These are phyloP conservation scores for Hyperoodon ampullatus DNA, from an alignment of 2,113 vertebrate genomes.

Conservation along the genomic window DNA sequence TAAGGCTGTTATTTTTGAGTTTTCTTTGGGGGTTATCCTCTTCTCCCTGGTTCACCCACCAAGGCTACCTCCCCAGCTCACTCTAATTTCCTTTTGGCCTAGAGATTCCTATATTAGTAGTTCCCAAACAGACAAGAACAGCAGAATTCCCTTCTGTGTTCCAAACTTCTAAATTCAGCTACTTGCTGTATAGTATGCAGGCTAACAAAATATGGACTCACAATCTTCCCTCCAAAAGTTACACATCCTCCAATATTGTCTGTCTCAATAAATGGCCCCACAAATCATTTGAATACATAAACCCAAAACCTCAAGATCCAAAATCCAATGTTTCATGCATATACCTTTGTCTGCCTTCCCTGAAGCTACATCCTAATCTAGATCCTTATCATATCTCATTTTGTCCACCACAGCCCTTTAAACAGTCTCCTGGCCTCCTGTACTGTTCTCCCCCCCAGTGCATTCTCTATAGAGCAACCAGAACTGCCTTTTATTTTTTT, in stretches of 20 bases:
- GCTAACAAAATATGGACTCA: neutral
- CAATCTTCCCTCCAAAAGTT: neutral
- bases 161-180: neutral
- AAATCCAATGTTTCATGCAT: neutral
- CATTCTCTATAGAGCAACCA: neutral
- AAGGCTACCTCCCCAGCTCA: neutral
- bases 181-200: neutral
- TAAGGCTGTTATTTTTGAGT: neutral
- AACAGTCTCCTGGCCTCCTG: neutral
- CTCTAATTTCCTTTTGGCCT: neutral
- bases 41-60: neutral
- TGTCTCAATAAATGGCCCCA: neutral
- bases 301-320: neutral
- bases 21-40: neutral
- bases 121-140: neutral
- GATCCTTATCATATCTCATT: neutral
- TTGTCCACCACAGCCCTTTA: neutral
- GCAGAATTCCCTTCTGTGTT: neutral
- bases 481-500: neutral
- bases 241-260: neutral
- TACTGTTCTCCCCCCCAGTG: neutral
- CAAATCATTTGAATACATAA: neutral
- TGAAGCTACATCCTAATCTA: neutral
- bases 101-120: neutral
- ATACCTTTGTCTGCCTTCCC: neutral